Evolutionary conservation across 2,888 invertebrate species (phyloP), one percentile per base, ranked within the genome.

Genomic region (Omphaloscelis lunosa): DNA sequence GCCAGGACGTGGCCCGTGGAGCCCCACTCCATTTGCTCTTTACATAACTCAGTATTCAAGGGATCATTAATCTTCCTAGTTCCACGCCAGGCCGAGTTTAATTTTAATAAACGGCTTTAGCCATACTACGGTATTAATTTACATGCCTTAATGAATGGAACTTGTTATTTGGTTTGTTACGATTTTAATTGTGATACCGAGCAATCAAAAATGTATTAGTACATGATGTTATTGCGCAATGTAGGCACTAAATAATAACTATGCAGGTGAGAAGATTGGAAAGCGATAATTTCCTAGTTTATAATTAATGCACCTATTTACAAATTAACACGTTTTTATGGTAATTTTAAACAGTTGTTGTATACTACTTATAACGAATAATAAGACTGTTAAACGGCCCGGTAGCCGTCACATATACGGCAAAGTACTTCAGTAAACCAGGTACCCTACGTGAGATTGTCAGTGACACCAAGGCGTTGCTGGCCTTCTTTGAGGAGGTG

Each of bases 31-130:
- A 94, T 95, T 95, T 95, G 94, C 94, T 95, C 95, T 96, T 96
- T 95, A 95, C 96, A 95, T 96, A 96, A 95, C 96, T 96, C 93
- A 93, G 96, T 95, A 94, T 96, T 95, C 96, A 95, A 94, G 94
- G 94, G 95, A 95, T 95, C 96, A 95, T 96, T 96, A 96, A 96
- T 96, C 96, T 96, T 95, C 94, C 95, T 96, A 95, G 95, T 95
- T 95, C 94, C 94, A 95, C 93, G 95, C 95, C 95, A 95, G 93
- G 92, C 93, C 93, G 94, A 95, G 93, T 95, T 96, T 95, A 95
- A 96, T 96, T 96, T 96, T 96, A 96, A 96, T 96, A 96, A 96
- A 96, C 95, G 95, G 94, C 93, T 94, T 93, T 92, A 93, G 91
- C 93, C 92, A 93, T 93, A 93, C 93, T 91, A 92, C 89, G 90